Evolutionary conservation across 2,113 vertebrate species (phyloP).

Genomic region (Microtus montanus): DNA sequence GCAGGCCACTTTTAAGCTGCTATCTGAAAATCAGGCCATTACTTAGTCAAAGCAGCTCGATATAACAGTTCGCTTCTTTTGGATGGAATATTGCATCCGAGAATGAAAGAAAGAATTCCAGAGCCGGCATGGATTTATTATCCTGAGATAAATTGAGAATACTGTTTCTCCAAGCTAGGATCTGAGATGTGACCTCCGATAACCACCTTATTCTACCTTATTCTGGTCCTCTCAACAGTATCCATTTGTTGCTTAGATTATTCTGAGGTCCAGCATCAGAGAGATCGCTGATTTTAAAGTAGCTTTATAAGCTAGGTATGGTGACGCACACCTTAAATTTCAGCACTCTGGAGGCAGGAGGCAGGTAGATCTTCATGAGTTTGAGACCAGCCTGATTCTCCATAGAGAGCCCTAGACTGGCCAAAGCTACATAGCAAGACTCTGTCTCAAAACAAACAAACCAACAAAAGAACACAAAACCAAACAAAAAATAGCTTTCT

Average conservation of each 20-base stretch:
- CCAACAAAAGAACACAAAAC: not conserved
- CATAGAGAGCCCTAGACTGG: not conserved
- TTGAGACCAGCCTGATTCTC: not conserved
- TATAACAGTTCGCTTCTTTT: not conserved
- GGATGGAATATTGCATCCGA: conserved; percentile 27
- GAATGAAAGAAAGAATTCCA: conserved; percentile 30
- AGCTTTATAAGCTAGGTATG: conserved; percentile 32
- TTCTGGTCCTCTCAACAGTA: conserved; percentile 21
- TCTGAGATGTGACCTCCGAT: not conserved
- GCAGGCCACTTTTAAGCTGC: conserved; percentile 31
- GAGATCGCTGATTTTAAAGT: conserved; percentile 40
- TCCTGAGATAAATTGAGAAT: not conserved
- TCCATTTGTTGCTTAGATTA: not conserved
- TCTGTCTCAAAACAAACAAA: not conserved
- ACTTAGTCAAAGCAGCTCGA: conserved; percentile 12
- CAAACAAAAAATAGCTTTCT: conserved; percentile 9
- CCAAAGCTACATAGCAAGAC: not conserved
- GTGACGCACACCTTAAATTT: not conserved
- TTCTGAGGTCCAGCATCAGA: conserved; percentile 30
- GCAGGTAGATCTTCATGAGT: not conserved
- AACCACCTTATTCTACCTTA: not conserved
- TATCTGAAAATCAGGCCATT: conserved; percentile 41
- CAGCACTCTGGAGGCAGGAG: not conserved
- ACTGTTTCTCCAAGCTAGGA: conserved; percentile 26
- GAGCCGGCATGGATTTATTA: conserved; percentile 13